Evolutionary conservation across 2,797 vertebrate genomes (phyloP).

Genomic region (Hippoglossus hippoglossus): DNA sequence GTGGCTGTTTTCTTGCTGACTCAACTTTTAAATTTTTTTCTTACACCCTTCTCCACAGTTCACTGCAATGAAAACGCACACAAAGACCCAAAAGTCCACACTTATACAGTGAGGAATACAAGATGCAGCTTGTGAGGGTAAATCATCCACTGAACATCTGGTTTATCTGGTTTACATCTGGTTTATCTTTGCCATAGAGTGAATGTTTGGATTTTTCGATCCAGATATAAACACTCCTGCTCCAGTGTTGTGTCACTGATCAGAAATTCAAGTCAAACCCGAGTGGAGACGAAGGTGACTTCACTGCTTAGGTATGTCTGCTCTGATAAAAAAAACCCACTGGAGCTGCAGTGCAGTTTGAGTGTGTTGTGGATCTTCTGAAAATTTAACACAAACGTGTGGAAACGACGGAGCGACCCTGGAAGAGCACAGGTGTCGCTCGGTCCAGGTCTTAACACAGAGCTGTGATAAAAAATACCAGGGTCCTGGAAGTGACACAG

Average conservation of each 20-base stretch:
- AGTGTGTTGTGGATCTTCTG: background rate
- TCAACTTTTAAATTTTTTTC: background rate
- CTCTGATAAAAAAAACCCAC: constrained; percentile 9
- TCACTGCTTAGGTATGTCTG: constrained; percentile 45
- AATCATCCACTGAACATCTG: background rate
- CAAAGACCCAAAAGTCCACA: background rate
- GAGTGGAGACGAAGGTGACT: constrained; percentile 1
- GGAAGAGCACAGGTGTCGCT: background rate
- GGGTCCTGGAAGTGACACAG: too few species aligned
- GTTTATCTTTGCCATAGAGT: background rate
- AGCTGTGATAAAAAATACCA: background rate
- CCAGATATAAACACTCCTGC: background rate
- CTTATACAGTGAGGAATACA: background rate
- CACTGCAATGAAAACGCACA: background rate
- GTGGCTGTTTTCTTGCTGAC: constrained; percentile 14
- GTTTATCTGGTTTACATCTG: background rate
- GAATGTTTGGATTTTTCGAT: background rate
- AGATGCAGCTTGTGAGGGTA: background rate
- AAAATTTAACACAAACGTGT: background rate
- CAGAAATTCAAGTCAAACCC: constrained; percentile 24
- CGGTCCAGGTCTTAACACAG: background rate
- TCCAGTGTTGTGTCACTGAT: background rate
- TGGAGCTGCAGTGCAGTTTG: background rate
- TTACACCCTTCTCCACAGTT: background rate
- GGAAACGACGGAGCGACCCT: too few species aligned